A percentile compares a stretch with the other conserved stretches of the same genome.
Evolutionary conservation across 2,113 vertebrate species (phyloP).

Genomic region (Datnioides undecimradiatus): DNA sequence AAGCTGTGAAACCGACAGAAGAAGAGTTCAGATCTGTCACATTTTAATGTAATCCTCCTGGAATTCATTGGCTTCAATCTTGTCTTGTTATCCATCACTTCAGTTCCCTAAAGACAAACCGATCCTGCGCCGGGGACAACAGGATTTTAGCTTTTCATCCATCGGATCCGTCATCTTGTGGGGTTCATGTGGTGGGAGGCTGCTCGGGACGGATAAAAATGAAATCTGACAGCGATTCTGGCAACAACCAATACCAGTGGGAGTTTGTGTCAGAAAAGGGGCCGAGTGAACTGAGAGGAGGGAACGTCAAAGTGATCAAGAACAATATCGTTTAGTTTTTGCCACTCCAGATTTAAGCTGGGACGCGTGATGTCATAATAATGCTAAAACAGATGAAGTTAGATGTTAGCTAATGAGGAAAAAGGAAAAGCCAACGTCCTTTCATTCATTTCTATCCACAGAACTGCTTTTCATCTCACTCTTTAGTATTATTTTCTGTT

Average conservation of each 20-base stretch:
- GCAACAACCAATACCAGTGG: not conserved
- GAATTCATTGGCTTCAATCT: not conserved
- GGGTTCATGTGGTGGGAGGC: not conserved
- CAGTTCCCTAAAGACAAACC: not conserved
- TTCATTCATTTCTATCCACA: not conserved
- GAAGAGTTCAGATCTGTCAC: not conserved
- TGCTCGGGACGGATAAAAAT: not conserved
- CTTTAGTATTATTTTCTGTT: not conserved
- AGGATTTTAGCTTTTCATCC: not conserved
- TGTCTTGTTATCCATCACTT: not conserved
- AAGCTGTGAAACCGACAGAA: not conserved
- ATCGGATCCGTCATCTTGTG: not conserved
- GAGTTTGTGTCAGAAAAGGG: constrained; percentile 3
- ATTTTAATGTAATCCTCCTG: not conserved
- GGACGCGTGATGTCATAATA: not conserved
- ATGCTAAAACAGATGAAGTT: not conserved
- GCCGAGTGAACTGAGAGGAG: not conserved
- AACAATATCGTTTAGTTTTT: not conserved
- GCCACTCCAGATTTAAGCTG: not conserved
- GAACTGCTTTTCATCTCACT: not conserved
- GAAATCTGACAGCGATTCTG: constrained; percentile 19
- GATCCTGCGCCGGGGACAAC: not conserved
- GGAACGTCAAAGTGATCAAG: constrained; percentile 27
- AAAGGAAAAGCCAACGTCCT: too few relatives aligned
- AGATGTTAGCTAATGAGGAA: too few relatives aligned